Percentiles rank a stretch among this genome's conserved stretches.
Conservation (phyloP, 2,888 invertebrate genomes). For the Watsonalla binaria region DNA sequence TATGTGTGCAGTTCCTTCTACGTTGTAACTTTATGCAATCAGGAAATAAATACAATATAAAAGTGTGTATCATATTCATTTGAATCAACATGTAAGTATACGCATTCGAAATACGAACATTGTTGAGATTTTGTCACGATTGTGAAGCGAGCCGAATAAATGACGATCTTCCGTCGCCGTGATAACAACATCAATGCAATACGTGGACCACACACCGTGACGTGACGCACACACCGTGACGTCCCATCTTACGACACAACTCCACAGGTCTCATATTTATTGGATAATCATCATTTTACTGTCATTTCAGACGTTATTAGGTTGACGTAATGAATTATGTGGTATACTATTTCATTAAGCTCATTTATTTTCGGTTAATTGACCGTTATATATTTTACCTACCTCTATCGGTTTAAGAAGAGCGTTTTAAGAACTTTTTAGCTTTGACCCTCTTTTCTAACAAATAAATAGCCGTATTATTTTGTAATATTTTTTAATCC, state of each 20-base stretch:
- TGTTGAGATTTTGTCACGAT: not conserved
- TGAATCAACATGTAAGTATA: not conserved
- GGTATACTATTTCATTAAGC: no score
- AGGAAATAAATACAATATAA: no score
- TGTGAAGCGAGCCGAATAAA: conserved; percentile 1
- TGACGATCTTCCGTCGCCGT: conserved; percentile 8
- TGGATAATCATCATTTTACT: no score
- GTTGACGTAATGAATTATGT: conserved; percentile 8
- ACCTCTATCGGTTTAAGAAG: no score
- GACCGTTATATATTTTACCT: no score
- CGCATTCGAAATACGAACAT: not conserved
- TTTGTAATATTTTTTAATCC: no score
- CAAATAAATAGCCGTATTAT: no score
- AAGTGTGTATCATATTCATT: not conserved
- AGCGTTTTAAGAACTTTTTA: no score
- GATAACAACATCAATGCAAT: conserved; percentile 3
- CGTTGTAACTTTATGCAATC: no score
- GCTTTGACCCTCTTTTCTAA: no score
- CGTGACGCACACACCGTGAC: conserved; percentile 34
- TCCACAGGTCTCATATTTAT: not conserved
- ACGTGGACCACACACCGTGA: conserved; percentile 18
- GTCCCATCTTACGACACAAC: conserved; percentile 23
- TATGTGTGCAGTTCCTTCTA: no score
- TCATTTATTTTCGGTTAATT: no score
- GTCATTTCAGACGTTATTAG: conserved; percentile 6